phyloP scores from a whole-genome alignment of 2,888 invertebrate genomes.

The Barypeithes pellucidus region DNA sequence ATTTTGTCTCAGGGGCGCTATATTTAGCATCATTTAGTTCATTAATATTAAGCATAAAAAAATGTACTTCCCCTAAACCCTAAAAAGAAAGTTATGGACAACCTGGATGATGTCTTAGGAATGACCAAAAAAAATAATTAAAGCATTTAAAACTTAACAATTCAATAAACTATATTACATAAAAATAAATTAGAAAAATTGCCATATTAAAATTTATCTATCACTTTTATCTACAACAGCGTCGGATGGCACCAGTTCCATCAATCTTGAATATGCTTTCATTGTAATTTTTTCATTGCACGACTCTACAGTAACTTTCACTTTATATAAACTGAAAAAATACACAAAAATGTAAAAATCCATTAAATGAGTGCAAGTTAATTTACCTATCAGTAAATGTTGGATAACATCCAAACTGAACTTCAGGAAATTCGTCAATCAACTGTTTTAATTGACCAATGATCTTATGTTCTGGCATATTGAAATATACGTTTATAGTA shows the following conservation, averaged over 20 bases:
- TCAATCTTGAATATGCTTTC: constrained; percentile 68
- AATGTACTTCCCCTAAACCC: no score
- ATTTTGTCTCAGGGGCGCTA: no score
- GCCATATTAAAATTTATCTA: not conserved
- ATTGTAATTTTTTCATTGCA: constrained; percentile 64
- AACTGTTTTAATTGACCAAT: constrained; percentile 68
- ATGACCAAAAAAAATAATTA: no score
- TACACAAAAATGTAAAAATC: constrained; percentile 17
- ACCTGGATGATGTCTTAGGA: no score
- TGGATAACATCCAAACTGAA: constrained; percentile 74
- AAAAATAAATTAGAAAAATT: not conserved
- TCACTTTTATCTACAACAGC: constrained; percentile 57
- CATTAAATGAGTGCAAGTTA: no score
- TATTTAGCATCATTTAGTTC: no score
- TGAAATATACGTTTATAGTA: constrained; percentile 69
- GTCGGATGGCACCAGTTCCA: constrained; percentile 64
- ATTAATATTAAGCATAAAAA: no score
- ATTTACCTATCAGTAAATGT: constrained; percentile 68
- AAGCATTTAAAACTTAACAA: no score
- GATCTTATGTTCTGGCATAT: constrained; percentile 71
- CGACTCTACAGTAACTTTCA: constrained; percentile 73
- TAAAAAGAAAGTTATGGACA: no score
- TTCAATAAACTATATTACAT: not conserved
- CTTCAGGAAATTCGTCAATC: constrained; percentile 70
- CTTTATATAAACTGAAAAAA: constrained; percentile 70